Evolutionary conservation across 1,140 invertebrate genomes (phyloP), one percentile per base, ranked within the genome.

Genomic region (Ganaspis sp.): DNA sequence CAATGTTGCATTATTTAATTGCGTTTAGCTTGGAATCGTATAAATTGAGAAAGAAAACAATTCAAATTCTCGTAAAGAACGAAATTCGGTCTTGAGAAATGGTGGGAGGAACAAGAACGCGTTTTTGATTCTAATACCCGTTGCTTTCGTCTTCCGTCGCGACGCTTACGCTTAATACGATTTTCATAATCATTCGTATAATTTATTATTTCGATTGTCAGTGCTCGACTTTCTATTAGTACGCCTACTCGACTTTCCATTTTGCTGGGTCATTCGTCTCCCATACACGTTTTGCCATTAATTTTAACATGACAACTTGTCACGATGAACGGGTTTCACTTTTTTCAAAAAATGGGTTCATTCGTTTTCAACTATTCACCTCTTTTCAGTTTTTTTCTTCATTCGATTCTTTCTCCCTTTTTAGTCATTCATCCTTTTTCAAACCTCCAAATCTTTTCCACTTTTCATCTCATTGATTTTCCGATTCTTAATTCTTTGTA

Each of bases 151-250:
- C 53, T 78, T 73, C 76, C 74, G 78, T 64, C 34, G 37, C 73
- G 58, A 74, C 34, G 58, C 21, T 29, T 64, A 74, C 34, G 71
- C 23, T 72, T 38, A 54, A 29, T 54, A 78, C 77, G 74, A 42
- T 58, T 58, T 77, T 73, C 29, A 78, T 69, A 38, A 71, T 53
- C 21, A 73, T 74, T 75, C 70, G 77, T 73, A 81, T 81, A 83
- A 82, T 82, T 73, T 87, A 86, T 83, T 87, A 87, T 87, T 88
- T 90, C 86, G 90, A 91, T 91, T 91, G 90, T 91, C 90, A 87
- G 89, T 88, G 90, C 90, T 91, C 87, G 87, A 90, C 89, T 91
- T 90, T 91, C 90, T 86, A 85, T 85, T 84, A 79, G 72, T 79
- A 77, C 58, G 74, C 71, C 58, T 77, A 64, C 69, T 70, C 69